These are phyloP conservation scores for Ceyx cyanopectus DNA, from an alignment of 2,113 vertebrate species.

Conservation along the genomic window DNA sequence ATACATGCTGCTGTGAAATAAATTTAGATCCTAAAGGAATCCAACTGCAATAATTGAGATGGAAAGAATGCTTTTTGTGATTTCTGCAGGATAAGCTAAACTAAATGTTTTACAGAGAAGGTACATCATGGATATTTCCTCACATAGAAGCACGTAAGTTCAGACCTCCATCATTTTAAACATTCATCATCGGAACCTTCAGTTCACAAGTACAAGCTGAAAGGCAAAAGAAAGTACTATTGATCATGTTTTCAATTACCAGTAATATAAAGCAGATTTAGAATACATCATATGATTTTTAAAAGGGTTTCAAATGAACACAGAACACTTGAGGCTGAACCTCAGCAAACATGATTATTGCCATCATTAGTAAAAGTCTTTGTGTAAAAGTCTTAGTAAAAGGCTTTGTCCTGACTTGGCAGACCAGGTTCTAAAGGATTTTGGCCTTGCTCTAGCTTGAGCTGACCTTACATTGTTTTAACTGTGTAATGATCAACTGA, in stretches of 20 bases:
- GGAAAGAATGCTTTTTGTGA: constrained; percentile 20
- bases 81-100: constrained; percentile 33
- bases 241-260: neutral
- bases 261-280: neutral
- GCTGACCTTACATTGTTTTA: neutral
- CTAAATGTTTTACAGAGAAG: neutral
- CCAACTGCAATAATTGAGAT: constrained; percentile 36
- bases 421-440: neutral
- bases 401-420: neutral
- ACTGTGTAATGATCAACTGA: neutral
- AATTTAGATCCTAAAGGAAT: constrained; percentile 15
- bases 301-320: neutral
- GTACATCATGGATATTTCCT: neutral
- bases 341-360: neutral
- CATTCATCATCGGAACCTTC: neutral
- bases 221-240: neutral
- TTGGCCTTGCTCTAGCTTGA: neutral
- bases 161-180: neutral
- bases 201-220: neutral
- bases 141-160: neutral
- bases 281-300: neutral
- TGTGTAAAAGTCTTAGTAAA: no score
- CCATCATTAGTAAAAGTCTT: neutral
- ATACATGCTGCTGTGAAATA: constrained; percentile 11
- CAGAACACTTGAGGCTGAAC: neutral